Base-by-base conservation (phyloP, 2,113 vertebrate species). In the Macrotis lagotis region DNA sequence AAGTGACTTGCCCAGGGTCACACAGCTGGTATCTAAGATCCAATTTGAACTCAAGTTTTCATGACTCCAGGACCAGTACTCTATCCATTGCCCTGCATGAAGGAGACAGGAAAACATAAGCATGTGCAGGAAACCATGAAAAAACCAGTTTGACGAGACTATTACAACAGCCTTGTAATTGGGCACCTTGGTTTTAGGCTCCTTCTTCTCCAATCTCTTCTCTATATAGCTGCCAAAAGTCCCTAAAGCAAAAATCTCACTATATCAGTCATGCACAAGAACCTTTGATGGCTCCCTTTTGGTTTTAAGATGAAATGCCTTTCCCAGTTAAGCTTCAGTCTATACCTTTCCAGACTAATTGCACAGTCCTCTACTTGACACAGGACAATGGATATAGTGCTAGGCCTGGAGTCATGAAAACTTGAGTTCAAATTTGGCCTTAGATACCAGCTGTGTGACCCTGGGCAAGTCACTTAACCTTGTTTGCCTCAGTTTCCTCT, bases 61-160 rank as follows among this genome's bases (percentile, higher is more conserved):
- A n/a, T n/a, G n/a, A n/a, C n/a, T n/a, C n/a, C n/a, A n/a, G n/a
- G n/a, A n/a, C n/a, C n/a, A n/a, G n/a, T n/a, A n/a, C n/a, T n/a
- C n/a, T n/a, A n/a, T n/a, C n/a, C n/a, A n/a, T n/a, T n/a, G n/a
- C n/a, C n/a, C n/a, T n/a, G n/a, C n/a, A n/a, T n/a, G 66, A 91
- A 89, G 94, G 25, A 50, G 48, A 26, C 0, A 74, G 66, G 37
- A 88, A 89, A 49, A 3, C n/a, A 4, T 9, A 22, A 1, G n/a
- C 22, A 5, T 0, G 14, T 49, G 1, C 6, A 47, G 19, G 50
- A 9, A 74, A 51, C 51, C 10, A 14, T 0, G 6, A 0, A 31
- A 12, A 89, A 48, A 59, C 8, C 37, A 51, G 11, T 26, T 50
- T 92, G 88, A 31, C 3, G 55, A 8, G 44, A 44, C 14, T 19